These are phyloP conservation scores for Crambe crambe DNA, from an alignment of 37 sponge, comb jelly and placozoan species.

Conservation along the genomic window DNA sequence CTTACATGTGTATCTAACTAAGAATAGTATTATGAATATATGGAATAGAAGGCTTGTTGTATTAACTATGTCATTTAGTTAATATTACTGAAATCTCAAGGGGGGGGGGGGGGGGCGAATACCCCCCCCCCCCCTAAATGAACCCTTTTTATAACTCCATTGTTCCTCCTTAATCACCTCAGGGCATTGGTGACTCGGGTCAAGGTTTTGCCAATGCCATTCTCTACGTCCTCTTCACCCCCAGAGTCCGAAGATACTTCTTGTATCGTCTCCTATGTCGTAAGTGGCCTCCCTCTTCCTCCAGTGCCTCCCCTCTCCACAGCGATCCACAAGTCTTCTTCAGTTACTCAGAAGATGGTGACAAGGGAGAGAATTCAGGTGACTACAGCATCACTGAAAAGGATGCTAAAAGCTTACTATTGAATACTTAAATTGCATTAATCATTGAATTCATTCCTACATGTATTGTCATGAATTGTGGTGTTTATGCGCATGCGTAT, in stretches of 20 bases:
- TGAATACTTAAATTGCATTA: not conserved
- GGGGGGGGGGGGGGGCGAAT: too few relatives aligned
- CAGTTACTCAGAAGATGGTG: not conserved
- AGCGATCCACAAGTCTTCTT: not conserved
- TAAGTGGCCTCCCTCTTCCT: not conserved
- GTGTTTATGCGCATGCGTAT: too few relatives aligned
- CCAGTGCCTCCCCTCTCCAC: not conserved
- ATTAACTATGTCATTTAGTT: too few relatives aligned
- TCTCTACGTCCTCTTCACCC: slow-evolving; percentile 51
- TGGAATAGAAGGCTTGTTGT: too few relatives aligned
- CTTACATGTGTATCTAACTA: too few relatives aligned
- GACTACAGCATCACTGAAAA: not conserved
- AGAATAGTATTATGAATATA: too few relatives aligned
- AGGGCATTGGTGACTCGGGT: slow-evolving; percentile 75
- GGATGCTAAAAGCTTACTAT: slow-evolving; percentile 4
- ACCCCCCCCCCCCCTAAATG: not conserved
- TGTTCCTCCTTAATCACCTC: not conserved
- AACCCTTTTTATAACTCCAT: not conserved
- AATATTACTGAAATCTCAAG: too few relatives aligned
- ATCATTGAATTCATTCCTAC: too few relatives aligned
- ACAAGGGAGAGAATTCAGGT: not conserved
- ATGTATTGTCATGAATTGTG: too few relatives aligned
- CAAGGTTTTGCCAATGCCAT: slow-evolving; percentile 65
- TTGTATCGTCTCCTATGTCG: not conserved
- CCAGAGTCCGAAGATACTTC: slow-evolving; percentile 38